Evolutionary conservation across 2,888 invertebrate species (phyloP), one percentile per base, ranked within the genome.

Genomic region (Eugnorisma glareosa): DNA sequence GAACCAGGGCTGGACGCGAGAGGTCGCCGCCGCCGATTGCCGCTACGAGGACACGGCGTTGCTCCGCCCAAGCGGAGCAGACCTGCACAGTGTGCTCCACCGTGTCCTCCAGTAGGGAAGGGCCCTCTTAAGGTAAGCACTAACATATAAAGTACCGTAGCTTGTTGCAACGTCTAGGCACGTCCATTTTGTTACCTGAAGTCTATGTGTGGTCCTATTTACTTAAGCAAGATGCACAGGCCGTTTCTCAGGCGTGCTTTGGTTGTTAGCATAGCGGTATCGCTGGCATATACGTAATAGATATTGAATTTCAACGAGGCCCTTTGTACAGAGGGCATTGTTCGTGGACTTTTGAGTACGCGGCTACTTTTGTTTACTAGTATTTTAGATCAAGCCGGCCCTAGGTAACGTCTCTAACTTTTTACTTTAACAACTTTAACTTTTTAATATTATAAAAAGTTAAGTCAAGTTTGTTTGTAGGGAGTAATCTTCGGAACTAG

Each of bases 131-230:
- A 68, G 40, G 31, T 48, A 63, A 73, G 59, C 66, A 61, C 40
- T 66, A 67, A 63, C 63, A 63, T 70, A 51, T 35, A 81, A 81
- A 76, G 84, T 82, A 85, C 82, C 84, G 85, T 80, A 79, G 63
- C 63, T 79, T 77, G 73, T 88, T 85, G 86, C 83, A 82, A 75
- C 73, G 87, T 77, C 87, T 88, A 87, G 87, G 83, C 91, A 89
- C 90, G 89, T 86, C 48, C 66, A 67, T 67, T 75, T 75, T 72
- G 77, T 35, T 72, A 76, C 73, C 72, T 81, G 71, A 78, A 77
- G 80, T 66, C 79, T 81, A 82, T 88, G 93, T 92, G 92, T 91
- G 92, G 92, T 90, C 91, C 89, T 92, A 88, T 91, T 90, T 90
- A 87, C 85, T 85, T 71, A 90, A 84, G 77, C 88, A 86, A 85